Percentiles rank a stretch among this genome's conserved stretches.
These are phyloP conservation scores for Pterobdella sp. DNA, from an alignment of 2,888 invertebrate genomes.

Conservation along the genomic window DNA sequence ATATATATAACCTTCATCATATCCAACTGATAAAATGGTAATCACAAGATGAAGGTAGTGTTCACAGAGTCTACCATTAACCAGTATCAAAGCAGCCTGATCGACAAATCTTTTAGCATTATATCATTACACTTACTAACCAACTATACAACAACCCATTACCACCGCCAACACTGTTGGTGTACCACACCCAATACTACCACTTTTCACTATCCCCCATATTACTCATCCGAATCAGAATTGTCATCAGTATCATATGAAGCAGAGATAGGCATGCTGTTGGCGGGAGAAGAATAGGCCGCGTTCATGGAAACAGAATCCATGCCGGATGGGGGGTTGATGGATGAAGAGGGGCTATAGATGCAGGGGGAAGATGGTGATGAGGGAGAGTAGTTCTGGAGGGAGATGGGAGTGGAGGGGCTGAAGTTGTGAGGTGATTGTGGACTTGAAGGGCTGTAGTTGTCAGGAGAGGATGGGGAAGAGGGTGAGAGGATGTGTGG, in stretches of 20 bases:
- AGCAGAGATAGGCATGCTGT: not conserved
- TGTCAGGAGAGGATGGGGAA: slow-evolving; percentile 44
- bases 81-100: too few relatives aligned
- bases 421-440: slow-evolving; percentile 55
- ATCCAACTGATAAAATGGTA: too few relatives aligned
- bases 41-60: too few relatives aligned
- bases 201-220: not conserved
- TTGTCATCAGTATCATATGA: not conserved
- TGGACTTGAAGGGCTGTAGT: slow-evolving; percentile 47
- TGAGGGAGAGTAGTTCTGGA: slow-evolving; percentile 55
- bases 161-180: too few relatives aligned
- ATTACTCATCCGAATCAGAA: not conserved
- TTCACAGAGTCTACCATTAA: too few relatives aligned
- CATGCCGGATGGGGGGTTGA: not conserved
- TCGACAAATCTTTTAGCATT: too few relatives aligned
- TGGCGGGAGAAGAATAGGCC: not conserved
- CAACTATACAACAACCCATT: too few relatives aligned
- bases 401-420: slow-evolving; percentile 53
- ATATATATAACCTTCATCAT: too few relatives aligned
- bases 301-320: not conserved
- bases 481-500: slow-evolving; percentile 41
- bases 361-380: slow-evolving; percentile 44
- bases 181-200: too few relatives aligned
- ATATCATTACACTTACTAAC: too few relatives aligned
- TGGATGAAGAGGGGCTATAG: slow-evolving; percentile 19